A percentile compares a stretch with the other conserved stretches of the same genome.
Evolutionary conservation across 2,888 invertebrate species (phyloP).

Genomic region (Pterostichus niger): DNA sequence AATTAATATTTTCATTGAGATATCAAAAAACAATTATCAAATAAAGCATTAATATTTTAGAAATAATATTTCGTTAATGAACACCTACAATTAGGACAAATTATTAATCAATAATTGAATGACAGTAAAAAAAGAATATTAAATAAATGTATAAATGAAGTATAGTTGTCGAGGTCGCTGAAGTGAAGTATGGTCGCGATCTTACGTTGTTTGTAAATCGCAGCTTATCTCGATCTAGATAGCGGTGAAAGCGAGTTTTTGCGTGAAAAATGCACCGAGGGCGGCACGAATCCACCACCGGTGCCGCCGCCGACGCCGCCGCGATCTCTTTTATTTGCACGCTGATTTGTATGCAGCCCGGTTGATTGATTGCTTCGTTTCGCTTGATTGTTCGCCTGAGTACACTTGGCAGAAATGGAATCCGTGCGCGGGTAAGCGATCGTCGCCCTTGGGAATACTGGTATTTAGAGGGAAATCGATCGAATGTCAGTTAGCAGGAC

Average conservation of each 20-base stretch:
- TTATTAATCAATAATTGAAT: no score
- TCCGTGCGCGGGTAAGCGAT: not conserved
- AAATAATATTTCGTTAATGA: no score
- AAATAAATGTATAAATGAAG: no score
- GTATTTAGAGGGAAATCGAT: not conserved
- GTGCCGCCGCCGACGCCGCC: not conserved
- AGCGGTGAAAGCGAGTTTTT: slow-evolving; percentile 45
- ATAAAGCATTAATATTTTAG: no score
- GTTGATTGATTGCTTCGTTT: slow-evolving; percentile 63
- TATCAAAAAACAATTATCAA: no score
- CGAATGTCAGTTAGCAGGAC: not conserved
- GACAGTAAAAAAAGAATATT: no score
- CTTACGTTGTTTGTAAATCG: slow-evolving; percentile 44
- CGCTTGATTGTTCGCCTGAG: slow-evolving; percentile 57
- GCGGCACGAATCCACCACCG: slow-evolving; percentile 30
- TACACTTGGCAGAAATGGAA: slow-evolving; percentile 25
- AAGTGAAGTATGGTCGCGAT: not conserved
- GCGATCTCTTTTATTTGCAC: slow-evolving; percentile 52
- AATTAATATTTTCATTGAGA: no score
- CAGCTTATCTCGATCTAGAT: slow-evolving; percentile 47
- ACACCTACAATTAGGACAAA: no score
- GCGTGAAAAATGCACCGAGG: slow-evolving; percentile 52
- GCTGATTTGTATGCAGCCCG: slow-evolving; percentile 63
- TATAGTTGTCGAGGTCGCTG: no score
- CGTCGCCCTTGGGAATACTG: slow-evolving; percentile 1